Conservation (phyloP, 2,797 vertebrate species). For the Urocyon cinereoargenteus region DNA sequence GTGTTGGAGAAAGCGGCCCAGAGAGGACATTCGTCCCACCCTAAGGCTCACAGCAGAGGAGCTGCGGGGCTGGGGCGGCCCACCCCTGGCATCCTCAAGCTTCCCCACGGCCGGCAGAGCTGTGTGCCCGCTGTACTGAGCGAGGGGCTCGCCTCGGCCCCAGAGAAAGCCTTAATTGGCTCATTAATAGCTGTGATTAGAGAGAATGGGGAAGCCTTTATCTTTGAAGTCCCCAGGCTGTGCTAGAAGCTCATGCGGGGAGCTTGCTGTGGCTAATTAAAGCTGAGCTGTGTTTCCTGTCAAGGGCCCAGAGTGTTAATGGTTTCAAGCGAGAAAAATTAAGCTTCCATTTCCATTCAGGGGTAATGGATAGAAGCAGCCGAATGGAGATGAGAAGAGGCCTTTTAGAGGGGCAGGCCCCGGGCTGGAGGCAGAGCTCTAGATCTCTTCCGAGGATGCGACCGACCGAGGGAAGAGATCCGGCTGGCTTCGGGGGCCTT, state of each 20-base stretch:
- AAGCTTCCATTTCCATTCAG: conserved; percentile 85
- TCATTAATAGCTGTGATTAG: conserved; percentile 91
- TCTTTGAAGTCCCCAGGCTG: conserved; percentile 89
- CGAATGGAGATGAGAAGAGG: conserved; percentile 68
- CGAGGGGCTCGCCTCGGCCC: conserved; percentile 42
- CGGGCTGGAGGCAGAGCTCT: background rate
- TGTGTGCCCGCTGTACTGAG: background rate
- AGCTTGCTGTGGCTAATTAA: conserved; percentile 88
- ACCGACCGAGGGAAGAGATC: background rate
- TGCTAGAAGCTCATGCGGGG: conserved; percentile 82
- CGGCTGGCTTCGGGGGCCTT: background rate
- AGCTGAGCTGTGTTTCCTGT: conserved; percentile 89
- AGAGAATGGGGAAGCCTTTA: conserved; percentile 87
- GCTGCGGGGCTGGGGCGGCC: background rate
- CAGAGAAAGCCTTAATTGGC: conserved; percentile 89
- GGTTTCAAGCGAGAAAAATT: conserved; percentile 87
- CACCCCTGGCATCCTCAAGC: background rate
- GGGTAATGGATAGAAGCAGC: conserved; percentile 71
- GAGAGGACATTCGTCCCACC: background rate
- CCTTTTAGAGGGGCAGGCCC: conserved; percentile 62
- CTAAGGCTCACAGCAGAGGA: background rate
- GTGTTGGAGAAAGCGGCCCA: background rate
- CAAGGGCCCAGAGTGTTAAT: conserved; percentile 86
- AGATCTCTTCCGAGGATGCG: background rate
- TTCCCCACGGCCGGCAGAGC: background rate